These are phyloP conservation scores for Pangasius larnaudii DNA, from an alignment of 2,797 vertebrate species.

Conservation along the genomic window DNA sequence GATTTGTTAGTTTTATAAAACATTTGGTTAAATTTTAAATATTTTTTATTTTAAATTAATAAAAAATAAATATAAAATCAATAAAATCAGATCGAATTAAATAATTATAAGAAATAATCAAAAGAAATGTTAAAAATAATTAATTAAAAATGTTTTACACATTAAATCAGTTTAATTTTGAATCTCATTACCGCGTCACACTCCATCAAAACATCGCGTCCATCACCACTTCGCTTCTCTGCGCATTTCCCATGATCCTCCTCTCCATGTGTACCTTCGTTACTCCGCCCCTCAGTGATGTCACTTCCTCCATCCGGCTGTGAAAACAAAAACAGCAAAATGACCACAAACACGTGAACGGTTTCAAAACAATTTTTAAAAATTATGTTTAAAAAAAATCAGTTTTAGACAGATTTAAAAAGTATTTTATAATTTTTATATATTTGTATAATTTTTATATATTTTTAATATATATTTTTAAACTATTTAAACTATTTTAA, in stretches of 20 bases:
- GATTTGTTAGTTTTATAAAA: neutral
- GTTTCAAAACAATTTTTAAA: too few species aligned
- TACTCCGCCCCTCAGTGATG: neutral
- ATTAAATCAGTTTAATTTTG: neutral
- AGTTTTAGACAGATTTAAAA: too few species aligned
- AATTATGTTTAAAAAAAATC: too few species aligned
- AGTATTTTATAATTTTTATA: too few species aligned
- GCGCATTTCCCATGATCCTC: neutral
- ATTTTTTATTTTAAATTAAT: neutral
- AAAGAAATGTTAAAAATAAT: neutral
- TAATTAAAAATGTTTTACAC: neutral
- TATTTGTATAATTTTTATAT: too few species aligned
- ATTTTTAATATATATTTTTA: too few species aligned
- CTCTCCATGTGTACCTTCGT: neutral
- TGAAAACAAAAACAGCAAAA: neutral
- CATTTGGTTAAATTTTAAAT: too few species aligned
- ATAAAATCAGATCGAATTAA: neutral
- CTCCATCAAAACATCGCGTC: neutral
- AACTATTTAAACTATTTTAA: too few species aligned
- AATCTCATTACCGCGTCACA: neutral
- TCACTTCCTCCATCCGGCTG: slow-evolving; percentile 5
- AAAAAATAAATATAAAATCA: neutral
- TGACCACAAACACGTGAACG: neutral
- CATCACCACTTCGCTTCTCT: neutral
- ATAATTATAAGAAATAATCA: neutral